Evolutionary conservation across 1,140 invertebrate genomes (phyloP), one percentile per base, ranked within the genome.

Genomic region (Neodiprion fabricii): DNA sequence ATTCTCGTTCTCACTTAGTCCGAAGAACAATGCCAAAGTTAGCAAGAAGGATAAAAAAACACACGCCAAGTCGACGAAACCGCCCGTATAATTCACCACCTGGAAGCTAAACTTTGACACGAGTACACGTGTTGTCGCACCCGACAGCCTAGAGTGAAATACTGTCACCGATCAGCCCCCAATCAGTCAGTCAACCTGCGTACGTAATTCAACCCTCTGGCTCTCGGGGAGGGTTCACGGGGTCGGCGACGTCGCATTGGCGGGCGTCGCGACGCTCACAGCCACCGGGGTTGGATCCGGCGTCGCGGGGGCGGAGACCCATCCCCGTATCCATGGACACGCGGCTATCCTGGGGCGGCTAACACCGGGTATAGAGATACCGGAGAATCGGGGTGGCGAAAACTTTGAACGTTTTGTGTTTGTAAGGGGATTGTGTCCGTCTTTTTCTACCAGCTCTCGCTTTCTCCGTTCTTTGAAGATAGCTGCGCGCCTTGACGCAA

Each of bases 301-400:
- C 10, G 0, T 10, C 40, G 40, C n/a, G 73, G 67, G 79, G 81
- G 84, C 82, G 82, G 82, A 61, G 23, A 67, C 71, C 75, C 70
- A 21, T 12, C 4, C 1, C 11, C 78, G 83, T 84, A 80, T 66
- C 77, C 82, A 83, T 85, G 84, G 83, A 72, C 76, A 83, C 82
- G 21, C 10, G 48, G 70, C 14, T 14, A 9, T 71, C 70, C 73
- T 48, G 74, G 67, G 79, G 23, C 48, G 67, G 67, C 2, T 71
- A 47, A 17, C n/a, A 12, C 70, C 70, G 12, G 53, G 11, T 40
- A 40, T 40, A 40, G 28, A 40, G 28, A 40, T 40, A 40, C 53
- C 8, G 53, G n/a, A 61, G 53, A 61, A 61, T 61, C n/a, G 53
- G 53, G 53, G 3, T 9, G 53, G 53, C 53, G 53, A 61, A 61